Conservation (phyloP, 2,797 vertebrate species). For the Gadopsis bispinosus region DNA sequence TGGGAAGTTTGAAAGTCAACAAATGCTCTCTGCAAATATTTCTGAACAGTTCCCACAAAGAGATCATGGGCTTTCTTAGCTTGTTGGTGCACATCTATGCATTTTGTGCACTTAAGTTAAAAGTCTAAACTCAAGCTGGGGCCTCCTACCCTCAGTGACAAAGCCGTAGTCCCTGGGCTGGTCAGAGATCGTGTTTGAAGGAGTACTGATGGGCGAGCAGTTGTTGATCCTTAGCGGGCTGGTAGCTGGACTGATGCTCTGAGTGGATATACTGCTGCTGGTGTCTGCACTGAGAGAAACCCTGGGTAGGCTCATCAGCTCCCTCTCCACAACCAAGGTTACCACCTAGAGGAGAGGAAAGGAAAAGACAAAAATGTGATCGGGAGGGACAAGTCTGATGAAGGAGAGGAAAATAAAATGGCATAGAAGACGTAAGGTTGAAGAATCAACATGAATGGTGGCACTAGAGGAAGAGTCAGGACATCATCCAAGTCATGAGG, state of each 20-base stretch:
- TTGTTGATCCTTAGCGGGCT: slow-evolving; percentile 70
- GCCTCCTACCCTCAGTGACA: slow-evolving; percentile 86
- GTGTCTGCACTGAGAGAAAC: slow-evolving; percentile 61
- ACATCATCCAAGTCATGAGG: no score
- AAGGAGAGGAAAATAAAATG: neutral
- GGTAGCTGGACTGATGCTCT: slow-evolving; percentile 36
- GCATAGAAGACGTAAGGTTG: neutral
- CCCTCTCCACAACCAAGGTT: slow-evolving; percentile 85
- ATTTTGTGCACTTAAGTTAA: neutral
- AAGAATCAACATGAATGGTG: neutral
- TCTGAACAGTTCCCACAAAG: slow-evolving; percentile 9
- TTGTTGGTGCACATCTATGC: neutral
- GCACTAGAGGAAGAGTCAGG: no score
- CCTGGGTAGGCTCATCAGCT: slow-evolving; percentile 50
- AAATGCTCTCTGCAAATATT: neutral
- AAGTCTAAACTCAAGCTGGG: neutral
- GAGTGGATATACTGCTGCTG: slow-evolving; percentile 57
- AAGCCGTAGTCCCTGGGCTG: slow-evolving; percentile 83
- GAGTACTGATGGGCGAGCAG: slow-evolving; percentile 72
- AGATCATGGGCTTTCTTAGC: neutral
- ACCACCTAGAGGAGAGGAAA: slow-evolving; percentile 79
- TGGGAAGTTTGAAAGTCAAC: neutral
- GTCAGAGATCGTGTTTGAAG: slow-evolving; percentile 67
- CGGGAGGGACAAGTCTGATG: neutral
- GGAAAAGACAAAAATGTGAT: neutral